Evolutionary conservation across 2,113 vertebrate genomes (phyloP).

Genomic region (Labeo catla): DNA sequence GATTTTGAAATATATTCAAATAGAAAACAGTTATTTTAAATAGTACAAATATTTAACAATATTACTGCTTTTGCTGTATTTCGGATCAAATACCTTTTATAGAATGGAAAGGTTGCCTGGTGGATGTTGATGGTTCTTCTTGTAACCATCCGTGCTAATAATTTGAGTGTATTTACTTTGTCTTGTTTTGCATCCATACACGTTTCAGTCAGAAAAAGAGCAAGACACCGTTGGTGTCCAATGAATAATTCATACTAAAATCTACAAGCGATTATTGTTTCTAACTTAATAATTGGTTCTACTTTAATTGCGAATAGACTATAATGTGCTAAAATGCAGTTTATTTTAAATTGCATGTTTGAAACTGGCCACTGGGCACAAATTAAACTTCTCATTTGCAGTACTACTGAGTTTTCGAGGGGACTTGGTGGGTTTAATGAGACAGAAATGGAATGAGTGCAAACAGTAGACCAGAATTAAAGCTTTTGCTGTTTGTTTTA

Average conservation of each 20-base stretch:
- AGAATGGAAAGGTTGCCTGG: background rate
- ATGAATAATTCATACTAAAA: background rate
- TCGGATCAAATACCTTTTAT: background rate
- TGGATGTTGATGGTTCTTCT: background rate
- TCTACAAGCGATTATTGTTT: background rate
- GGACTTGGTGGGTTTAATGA: constrained; percentile 65
- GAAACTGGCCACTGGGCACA: background rate
- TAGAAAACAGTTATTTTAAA: too few species aligned
- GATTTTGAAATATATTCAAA: too few species aligned
- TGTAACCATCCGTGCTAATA: background rate
- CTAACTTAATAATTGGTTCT: background rate
- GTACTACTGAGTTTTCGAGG: background rate
- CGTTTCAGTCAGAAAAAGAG: background rate
- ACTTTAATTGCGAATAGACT: background rate
- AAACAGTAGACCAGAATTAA: constrained; percentile 54
- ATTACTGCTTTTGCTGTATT: too few species aligned
- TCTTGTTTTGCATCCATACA: background rate
- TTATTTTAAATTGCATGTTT: background rate
- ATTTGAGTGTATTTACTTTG: background rate
- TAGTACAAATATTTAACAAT: too few species aligned
- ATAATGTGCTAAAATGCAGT: background rate
- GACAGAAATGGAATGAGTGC: constrained; percentile 38
- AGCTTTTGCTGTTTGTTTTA: constrained; percentile 29
- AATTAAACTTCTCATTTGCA: background rate
- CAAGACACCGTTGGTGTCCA: background rate